phyloP scores from a whole-genome alignment of 2,113 vertebrate genomes.

The Anthoscopus minutus region DNA sequence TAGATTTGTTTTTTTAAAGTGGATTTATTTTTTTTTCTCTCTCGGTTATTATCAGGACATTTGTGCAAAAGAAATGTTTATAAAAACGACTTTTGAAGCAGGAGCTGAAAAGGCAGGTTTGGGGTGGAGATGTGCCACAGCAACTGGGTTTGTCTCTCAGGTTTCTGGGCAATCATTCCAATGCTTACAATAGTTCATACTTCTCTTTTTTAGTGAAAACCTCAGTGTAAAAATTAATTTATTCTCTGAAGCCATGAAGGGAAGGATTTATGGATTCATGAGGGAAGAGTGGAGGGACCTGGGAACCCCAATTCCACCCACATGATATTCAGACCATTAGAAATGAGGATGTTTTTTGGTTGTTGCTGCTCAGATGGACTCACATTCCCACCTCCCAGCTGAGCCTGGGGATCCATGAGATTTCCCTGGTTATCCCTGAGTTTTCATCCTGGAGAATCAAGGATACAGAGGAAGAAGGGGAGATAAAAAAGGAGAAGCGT shows the following conservation, averaged over 20 bases:
- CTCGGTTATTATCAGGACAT: neutral
- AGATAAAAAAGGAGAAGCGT: neutral
- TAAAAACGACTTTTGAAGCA: neutral
- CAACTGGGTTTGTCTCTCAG: neutral
- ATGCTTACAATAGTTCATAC: neutral
- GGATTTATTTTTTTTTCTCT: neutral
- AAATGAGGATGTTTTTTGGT: neutral
- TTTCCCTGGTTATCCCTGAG: accelerated
- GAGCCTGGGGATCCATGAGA: neutral
- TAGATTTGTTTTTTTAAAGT: too few relatives aligned
- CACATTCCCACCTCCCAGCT: neutral
- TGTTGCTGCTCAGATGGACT: neutral
- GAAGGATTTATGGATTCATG: neutral
- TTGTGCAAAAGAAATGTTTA: neutral
- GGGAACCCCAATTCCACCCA: neutral
- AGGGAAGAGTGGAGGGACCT: neutral
- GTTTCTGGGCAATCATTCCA: neutral
- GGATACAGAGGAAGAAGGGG: neutral
- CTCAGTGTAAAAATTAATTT: neutral
- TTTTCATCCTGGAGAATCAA: neutral
- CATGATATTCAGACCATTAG: neutral
- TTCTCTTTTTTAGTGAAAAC: neutral
- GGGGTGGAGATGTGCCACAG: neutral
- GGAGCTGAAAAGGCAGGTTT: neutral
- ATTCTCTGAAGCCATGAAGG: neutral